These are phyloP conservation scores for Drosophila subpulchrella DNA, from an alignment of 1,140 invertebrate species.

Conservation along the genomic window DNA sequence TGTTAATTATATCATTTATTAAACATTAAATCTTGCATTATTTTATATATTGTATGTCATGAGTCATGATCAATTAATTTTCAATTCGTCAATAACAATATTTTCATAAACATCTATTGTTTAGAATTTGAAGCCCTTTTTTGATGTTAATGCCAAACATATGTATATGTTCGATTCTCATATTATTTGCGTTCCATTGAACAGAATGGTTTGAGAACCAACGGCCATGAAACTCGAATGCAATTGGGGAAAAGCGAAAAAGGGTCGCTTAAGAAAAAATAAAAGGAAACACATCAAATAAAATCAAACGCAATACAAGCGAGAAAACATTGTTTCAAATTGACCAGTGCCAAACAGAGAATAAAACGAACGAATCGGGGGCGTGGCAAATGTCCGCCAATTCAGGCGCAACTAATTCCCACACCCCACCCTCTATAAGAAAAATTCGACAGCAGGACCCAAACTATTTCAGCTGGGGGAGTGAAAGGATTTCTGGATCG, in stretches of 20 bases:
- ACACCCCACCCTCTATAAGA: neutral
- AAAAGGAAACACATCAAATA: constrained; percentile 73
- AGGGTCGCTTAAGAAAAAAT: constrained; percentile 47
- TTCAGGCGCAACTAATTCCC: constrained; percentile 83
- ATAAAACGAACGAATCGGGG: constrained; percentile 30
- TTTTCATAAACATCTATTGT: too few relatives aligned
- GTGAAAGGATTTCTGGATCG: constrained; percentile 17
- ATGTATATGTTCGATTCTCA: constrained; percentile 29
- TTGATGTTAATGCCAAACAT: neutral
- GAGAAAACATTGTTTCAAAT: constrained; percentile 80
- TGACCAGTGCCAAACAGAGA: constrained; percentile 56
- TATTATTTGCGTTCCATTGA: constrained; percentile 68
- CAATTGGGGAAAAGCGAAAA: constrained; percentile 50
- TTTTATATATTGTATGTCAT: neutral
- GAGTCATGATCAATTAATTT: too few relatives aligned
- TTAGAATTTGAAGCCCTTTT: too few relatives aligned
- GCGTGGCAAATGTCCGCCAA: constrained; percentile 66
- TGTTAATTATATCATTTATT: too few relatives aligned
- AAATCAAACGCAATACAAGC: constrained; percentile 82
- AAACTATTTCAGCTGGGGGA: constrained; percentile 54
- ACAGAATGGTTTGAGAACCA: constrained; percentile 13
- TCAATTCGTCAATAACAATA: too few relatives aligned
- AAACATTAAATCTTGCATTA: too few relatives aligned
- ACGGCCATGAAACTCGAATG: constrained; percentile 36
- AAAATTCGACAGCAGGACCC: constrained; percentile 15